A percentile compares a stretch with the other conserved stretches of the same genome.
Evolutionary conservation across 1,140 invertebrate species (phyloP).

Genomic region (Capitella teleta): DNA sequence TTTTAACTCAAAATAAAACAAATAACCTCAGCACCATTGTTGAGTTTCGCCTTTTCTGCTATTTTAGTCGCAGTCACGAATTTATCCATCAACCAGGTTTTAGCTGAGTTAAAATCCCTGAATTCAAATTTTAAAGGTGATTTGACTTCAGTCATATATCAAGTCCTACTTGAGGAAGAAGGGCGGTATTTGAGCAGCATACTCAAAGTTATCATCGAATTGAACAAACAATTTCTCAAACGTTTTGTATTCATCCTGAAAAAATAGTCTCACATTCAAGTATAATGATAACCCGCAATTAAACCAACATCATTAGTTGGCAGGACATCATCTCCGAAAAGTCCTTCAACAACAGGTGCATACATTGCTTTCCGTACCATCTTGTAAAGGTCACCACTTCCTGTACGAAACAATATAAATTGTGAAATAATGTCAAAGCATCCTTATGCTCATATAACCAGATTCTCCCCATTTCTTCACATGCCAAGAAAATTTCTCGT

Average conservation of each 20-base stretch:
- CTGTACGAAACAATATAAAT: conserved; percentile 13
- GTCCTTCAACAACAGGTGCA: conserved; percentile 19
- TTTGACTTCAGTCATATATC: too few relatives aligned
- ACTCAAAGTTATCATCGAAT: conserved; percentile 33
- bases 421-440: background rate
- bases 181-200: conserved; percentile 22
- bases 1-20: too few relatives aligned
- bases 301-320: conserved; percentile 15
- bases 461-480: background rate
- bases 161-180: conserved; percentile 20
- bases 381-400: conserved; percentile 15
- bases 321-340: conserved; percentile 22
- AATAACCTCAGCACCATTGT: too few relatives aligned
- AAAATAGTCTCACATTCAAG: conserved; percentile 3
- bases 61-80: too few relatives aligned
- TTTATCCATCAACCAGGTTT: too few relatives aligned
- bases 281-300: background rate
- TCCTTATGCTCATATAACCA: background rate
- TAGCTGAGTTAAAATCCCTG: too few relatives aligned
- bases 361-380: conserved; percentile 24
- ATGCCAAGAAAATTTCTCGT: conserved; percentile 3
- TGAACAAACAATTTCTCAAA: conserved; percentile 20
- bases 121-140: too few relatives aligned
- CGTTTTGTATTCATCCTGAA: conserved; percentile 19
- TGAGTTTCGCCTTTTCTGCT: too few relatives aligned